Conservation (phyloP, 2,113 vertebrate genomes). For the Spermophilus dauricus region DNA sequence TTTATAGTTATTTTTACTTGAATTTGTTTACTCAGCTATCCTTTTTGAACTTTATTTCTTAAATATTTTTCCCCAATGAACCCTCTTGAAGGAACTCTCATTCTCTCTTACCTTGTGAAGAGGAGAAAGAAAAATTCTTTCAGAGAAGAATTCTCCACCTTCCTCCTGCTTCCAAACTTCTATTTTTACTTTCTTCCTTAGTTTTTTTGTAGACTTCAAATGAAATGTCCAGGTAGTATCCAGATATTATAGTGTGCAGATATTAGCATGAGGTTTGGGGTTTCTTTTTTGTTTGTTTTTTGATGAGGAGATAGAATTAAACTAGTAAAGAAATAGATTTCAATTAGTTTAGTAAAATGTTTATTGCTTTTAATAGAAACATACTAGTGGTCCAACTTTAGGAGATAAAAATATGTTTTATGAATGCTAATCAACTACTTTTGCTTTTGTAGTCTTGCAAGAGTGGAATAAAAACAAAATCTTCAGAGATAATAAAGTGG, state of each 20-base stretch:
- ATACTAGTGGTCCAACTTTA: background rate
- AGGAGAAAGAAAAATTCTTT: too few species aligned
- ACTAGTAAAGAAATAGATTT: background rate
- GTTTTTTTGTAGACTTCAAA: background rate
- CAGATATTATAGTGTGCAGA: background rate
- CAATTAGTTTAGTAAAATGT: background rate
- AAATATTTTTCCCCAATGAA: background rate
- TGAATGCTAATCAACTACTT: background rate
- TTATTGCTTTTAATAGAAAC: conserved; percentile 5
- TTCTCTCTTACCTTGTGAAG: background rate
- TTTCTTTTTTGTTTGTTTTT: background rate
- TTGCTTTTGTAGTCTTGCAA: background rate
- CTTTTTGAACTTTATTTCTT: background rate
- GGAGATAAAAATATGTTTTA: background rate
- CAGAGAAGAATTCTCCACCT: background rate
- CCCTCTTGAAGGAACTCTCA: background rate
- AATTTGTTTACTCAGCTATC: background rate
- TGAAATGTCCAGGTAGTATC: background rate
- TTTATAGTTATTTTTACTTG: background rate
- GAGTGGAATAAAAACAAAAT: conserved; percentile 51
- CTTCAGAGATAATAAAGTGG: background rate
- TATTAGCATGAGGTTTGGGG: background rate
- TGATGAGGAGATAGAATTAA: background rate
- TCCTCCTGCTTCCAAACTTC: background rate
- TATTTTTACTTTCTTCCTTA: background rate